These are phyloP conservation scores for Dendroctonus ponderosae DNA, from an alignment of 1,140 invertebrate genomes.

Conservation along the genomic window DNA sequence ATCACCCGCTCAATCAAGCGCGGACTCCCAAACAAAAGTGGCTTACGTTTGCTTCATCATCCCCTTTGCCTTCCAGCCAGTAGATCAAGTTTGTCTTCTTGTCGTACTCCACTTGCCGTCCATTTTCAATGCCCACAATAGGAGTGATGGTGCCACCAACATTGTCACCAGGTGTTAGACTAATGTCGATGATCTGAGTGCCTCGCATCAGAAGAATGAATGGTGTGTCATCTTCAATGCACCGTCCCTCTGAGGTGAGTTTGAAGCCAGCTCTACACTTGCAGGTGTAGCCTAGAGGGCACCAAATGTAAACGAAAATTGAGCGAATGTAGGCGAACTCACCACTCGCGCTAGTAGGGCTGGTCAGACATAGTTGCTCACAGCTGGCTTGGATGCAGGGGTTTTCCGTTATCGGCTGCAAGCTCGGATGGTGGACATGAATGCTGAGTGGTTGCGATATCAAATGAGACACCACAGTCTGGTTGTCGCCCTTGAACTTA, in stretches of 20 bases:
- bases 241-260: slow-evolving; percentile 66
- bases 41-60: slow-evolving; percentile 67
- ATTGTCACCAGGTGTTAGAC: slow-evolving; percentile 70
- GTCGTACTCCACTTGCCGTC: slow-evolving; percentile 89
- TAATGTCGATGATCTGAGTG: slow-evolving; percentile 83
- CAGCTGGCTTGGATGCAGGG: slow-evolving; percentile 81
- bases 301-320: not conserved
- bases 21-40: slow-evolving; percentile 2
- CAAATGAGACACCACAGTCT: slow-evolving; percentile 89
- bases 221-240: slow-evolving; percentile 80
- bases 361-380: slow-evolving; percentile 89
- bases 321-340: not conserved
- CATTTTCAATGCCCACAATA: slow-evolving; percentile 87
- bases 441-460: slow-evolving; percentile 93
- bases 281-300: slow-evolving; percentile 72
- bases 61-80: slow-evolving; percentile 77
- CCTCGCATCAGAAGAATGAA: slow-evolving; percentile 91
- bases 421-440: slow-evolving; percentile 87
- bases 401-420: slow-evolving; percentile 85
- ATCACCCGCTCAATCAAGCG: slow-evolving; percentile 2
- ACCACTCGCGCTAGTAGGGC: slow-evolving; percentile 59
- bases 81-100: slow-evolving; percentile 77
- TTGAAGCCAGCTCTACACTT: slow-evolving; percentile 89
- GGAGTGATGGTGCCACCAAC: slow-evolving; percentile 79
- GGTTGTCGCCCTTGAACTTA: slow-evolving; percentile 85